Evolutionary conservation across 37 sponge, comb jelly and placozoan species (phyloP), one percentile per base, ranked within the genome.

Genomic region (Mnemiopsis leidyi): DNA sequence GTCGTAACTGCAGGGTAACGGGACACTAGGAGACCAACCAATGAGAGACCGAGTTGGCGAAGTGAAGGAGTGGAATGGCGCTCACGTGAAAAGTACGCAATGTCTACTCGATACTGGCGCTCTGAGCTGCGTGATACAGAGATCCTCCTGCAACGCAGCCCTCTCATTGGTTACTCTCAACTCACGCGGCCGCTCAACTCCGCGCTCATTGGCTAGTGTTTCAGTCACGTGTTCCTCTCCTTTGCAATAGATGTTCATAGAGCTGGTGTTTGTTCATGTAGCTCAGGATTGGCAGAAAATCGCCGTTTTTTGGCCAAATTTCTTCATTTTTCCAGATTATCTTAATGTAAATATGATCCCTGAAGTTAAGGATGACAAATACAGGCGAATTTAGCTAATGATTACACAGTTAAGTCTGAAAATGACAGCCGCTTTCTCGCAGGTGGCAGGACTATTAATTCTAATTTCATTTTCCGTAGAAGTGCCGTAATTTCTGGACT

Each of bases 81-180:
- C 38, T 79, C 82, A 79, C 82, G 82, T 79, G 82, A 31, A 36
- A 79, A 20, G 31, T 79, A 35, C 82, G 82, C 82, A 79, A 79
- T 79, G 82, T 79, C 82, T 79, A 79, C 82, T 79, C 82, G 82
- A 79, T 16, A 79, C 82, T 35, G 36, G 36, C 36, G 23, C 36
- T 21, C 7, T 23, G 34, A 23, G 7, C 32, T 79, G 82, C 82
- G 82, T 79, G 82, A 79, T 29, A 29, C 36, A 1, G 31, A 23
- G 37, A 2, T 48, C 82, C 21, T 79, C 5, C 35, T 36, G 3
- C 1, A 79, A 20, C 3, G 24, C 31, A 9, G 35, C 82, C n/a
- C n/a, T 79, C 37, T 1, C 21, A 79, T 79, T 79, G 82, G 82
- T 29, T 31, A 28, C 37, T 29, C 31, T 20, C 23, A 1, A 26